These are phyloP conservation scores for Cyanoderma ruficeps DNA, from an alignment of 2,113 vertebrate species.

Conservation along the genomic window DNA sequence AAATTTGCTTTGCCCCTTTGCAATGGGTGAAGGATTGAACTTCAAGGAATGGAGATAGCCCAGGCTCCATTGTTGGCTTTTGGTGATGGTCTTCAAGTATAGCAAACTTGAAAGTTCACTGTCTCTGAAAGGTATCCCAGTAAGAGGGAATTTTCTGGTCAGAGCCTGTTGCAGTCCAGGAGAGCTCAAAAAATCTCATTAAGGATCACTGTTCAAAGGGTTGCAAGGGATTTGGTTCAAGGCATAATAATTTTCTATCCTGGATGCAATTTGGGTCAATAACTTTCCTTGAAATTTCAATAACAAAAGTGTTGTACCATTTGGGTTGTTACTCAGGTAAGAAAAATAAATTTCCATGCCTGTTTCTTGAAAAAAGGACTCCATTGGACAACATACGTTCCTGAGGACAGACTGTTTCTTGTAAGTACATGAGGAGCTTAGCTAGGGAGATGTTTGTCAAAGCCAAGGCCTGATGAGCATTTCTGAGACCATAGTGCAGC, in stretches of 20 bases:
- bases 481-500: neutral
- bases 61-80: accelerated
- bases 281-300: neutral
- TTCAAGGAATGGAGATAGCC: neutral
- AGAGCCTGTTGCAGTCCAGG: neutral
- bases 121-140: neutral
- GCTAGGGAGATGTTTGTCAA: neutral
- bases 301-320: neutral
- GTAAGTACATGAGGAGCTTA: neutral
- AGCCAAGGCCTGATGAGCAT: neutral
- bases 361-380: too few relatives aligned
- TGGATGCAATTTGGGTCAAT: neutral
- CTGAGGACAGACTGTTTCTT: neutral
- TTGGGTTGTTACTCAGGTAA: neutral
- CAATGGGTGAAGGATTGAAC: neutral
- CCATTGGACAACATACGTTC: neutral
- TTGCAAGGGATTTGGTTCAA: neutral
- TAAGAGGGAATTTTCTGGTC: neutral
- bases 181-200: neutral
- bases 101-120: neutral
- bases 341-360: neutral
- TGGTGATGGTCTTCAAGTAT: accelerated
- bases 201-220: neutral
- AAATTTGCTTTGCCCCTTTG: neutral
- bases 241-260: neutral